Evolutionary conservation across 1,140 invertebrate genomes (phyloP).

Genomic region (Drosophila rufa): DNA sequence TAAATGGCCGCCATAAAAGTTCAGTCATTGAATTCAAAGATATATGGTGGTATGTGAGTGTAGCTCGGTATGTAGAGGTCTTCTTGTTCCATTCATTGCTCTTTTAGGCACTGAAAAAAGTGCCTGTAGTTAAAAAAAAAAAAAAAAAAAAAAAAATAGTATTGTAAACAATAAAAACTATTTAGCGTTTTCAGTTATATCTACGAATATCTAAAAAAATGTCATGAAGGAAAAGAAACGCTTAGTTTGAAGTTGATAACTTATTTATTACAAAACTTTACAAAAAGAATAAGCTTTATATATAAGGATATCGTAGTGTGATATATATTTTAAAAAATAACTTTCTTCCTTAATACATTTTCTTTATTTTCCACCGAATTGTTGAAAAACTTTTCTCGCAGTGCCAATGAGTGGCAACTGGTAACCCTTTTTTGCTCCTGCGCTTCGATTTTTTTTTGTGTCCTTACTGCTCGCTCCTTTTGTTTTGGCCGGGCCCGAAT

Average conservation of each 20-base stretch:
- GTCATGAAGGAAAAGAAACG: too few relatives aligned
- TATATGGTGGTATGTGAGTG: constrained; percentile 3
- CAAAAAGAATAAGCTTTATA: too few relatives aligned
- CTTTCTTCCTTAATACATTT: too few relatives aligned
- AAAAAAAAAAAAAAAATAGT: neutral
- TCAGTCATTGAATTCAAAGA: constrained; percentile 23
- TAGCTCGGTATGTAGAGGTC: constrained; percentile 1
- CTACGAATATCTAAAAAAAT: too few relatives aligned
- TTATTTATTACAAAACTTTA: too few relatives aligned
- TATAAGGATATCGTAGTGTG: too few relatives aligned
- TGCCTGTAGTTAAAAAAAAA: neutral
- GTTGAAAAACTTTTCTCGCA: neutral
- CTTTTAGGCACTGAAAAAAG: neutral
- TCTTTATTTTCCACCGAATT: too few relatives aligned
- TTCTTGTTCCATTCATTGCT: constrained; percentile 21
- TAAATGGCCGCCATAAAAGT: constrained; percentile 43
- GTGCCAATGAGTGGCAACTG: constrained; percentile 23
- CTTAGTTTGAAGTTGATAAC: too few relatives aligned
- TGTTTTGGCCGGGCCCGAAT: constrained; percentile 19
- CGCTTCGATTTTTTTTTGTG: constrained; percentile 56
- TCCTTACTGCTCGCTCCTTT: constrained; percentile 34
- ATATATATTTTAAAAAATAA: too few relatives aligned
- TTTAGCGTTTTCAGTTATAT: neutral
- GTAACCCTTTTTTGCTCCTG: constrained; percentile 53
- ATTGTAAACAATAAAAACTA: neutral